Base-by-base conservation (phyloP, 2,888 invertebrate species). In the Troglohyphantes excavatus region DNA sequence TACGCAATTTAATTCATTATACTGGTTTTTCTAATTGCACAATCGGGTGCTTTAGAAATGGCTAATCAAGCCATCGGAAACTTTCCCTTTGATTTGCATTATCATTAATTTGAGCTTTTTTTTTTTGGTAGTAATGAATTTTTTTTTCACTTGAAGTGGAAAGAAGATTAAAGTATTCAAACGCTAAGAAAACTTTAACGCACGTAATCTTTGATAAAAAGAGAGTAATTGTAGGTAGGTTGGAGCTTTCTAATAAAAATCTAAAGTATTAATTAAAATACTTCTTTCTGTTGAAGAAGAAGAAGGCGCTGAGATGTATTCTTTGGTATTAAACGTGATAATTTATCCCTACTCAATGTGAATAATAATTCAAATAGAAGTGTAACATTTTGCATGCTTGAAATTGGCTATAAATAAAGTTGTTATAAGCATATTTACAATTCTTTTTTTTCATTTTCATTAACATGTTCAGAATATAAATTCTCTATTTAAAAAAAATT, bases 11-110 rank as follows among this genome's bases (percentile, higher is more conserved):
- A 65, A 23, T 23, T 13, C 17, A 65, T 27, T 65, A 13, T 11
- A 27, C 9, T 11, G 17, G 65, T 65, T n/a, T 65, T 65, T 9
- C 13, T 65, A 65, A 65, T n/a, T 53, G n/a, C 13, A 53, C 53
- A 53, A n/a, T 53, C 13, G 1, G 13, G 39, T 6, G 33, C 33
- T 33, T 33, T 33, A 53, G 53, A 53, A 53, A 65, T 27, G 6
- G 23, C 17, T 65, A 65, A 65, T 65, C 65, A 23, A 13, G 21
- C 7, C 65, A 65, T 65, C 65, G 27, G 27, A 65, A 65, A 65
- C 23, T 65, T 65, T 27, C 11, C 27, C 26, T 27, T 26, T 65
- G 65, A 65, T 65, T 65, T 65, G 27, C 23, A 26, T 23, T 17
- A 27, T 17, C 65, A 26, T 65, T 65, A 65, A 27, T 65, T 61